A percentile compares a stretch with the other conserved stretches of the same genome.
Conservation (phyloP, 2,797 vertebrate genomes). For the Lacerta agilis region DNA sequence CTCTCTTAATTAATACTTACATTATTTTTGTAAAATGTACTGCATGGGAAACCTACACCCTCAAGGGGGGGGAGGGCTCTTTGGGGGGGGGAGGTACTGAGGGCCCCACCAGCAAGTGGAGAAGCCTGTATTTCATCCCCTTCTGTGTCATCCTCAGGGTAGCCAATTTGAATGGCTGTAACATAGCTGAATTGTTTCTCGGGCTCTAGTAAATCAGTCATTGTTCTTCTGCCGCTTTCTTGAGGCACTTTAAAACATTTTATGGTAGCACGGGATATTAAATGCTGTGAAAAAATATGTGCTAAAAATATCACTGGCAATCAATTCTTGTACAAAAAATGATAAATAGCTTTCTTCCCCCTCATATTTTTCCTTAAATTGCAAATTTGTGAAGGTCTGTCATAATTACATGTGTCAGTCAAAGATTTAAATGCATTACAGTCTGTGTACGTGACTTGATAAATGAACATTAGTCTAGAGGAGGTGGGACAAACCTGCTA, state of each 20-base stretch:
- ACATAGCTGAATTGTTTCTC: slow-evolving; percentile 60
- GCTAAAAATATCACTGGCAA: slow-evolving; percentile 70
- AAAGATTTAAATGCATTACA: slow-evolving; percentile 75
- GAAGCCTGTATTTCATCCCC: too few relatives aligned
- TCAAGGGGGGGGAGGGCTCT: too few relatives aligned
- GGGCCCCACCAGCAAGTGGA: too few relatives aligned
- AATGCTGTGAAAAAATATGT: slow-evolving; percentile 63
- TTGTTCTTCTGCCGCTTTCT: slow-evolving; percentile 65
- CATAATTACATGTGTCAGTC: slow-evolving; percentile 71
- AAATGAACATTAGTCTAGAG: slow-evolving; percentile 70
- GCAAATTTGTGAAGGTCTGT: slow-evolving; percentile 68
- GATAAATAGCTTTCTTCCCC: slow-evolving; percentile 69
- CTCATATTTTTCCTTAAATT: slow-evolving; percentile 74
- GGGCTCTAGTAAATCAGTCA: slow-evolving; percentile 54
- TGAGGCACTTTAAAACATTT: slow-evolving; percentile 69
- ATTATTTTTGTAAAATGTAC: neutral
- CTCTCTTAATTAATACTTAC: neutral
- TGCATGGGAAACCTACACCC: neutral
- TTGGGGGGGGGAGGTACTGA: too few relatives aligned
- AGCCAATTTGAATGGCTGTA: slow-evolving; percentile 66
- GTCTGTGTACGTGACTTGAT: slow-evolving; percentile 75
- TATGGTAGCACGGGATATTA: slow-evolving; percentile 52
- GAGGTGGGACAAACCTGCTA: slow-evolving; percentile 63
- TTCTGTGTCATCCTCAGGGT: too few relatives aligned
- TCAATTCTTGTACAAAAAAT: slow-evolving; percentile 65